These are phyloP conservation scores for Fregetta grallaria DNA, from an alignment of 2,113 vertebrate species.

Conservation along the genomic window DNA sequence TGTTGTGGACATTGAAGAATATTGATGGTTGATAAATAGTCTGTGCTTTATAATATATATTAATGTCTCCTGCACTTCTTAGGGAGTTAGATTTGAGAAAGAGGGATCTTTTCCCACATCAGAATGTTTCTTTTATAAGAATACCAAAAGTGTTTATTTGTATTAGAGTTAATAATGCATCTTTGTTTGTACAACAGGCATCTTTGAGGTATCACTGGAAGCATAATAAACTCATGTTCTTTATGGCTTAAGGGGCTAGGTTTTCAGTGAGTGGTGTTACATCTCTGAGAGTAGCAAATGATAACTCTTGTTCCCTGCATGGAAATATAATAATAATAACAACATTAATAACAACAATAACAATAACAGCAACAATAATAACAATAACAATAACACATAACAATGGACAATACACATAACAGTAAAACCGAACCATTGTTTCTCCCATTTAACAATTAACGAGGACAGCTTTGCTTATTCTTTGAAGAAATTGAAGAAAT, in stretches of 20 bases:
- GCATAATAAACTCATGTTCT: background rate
- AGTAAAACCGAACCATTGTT: background rate
- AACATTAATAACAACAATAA: background rate
- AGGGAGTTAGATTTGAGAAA: background rate
- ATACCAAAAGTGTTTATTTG: background rate
- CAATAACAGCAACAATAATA: too few relatives aligned
- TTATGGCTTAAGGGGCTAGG: background rate
- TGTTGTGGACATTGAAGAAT: background rate
- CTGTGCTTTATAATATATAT: background rate
- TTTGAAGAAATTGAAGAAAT: background rate
- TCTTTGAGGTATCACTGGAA: background rate
- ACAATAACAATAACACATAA: background rate
- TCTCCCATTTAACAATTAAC: background rate
- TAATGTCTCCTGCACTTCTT: background rate
- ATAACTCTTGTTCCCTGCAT: background rate
- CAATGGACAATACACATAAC: background rate
- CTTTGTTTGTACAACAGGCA: background rate
- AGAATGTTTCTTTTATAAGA: background rate
- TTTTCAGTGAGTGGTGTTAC: background rate
- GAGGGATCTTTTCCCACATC: background rate
- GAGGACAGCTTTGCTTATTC: background rate
- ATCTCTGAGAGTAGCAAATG: background rate
- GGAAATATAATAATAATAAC: background rate
- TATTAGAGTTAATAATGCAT: background rate
- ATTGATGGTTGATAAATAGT: background rate